Conservation (phyloP, 2,888 invertebrate species). For the Amphipyra tragopoginis region DNA sequence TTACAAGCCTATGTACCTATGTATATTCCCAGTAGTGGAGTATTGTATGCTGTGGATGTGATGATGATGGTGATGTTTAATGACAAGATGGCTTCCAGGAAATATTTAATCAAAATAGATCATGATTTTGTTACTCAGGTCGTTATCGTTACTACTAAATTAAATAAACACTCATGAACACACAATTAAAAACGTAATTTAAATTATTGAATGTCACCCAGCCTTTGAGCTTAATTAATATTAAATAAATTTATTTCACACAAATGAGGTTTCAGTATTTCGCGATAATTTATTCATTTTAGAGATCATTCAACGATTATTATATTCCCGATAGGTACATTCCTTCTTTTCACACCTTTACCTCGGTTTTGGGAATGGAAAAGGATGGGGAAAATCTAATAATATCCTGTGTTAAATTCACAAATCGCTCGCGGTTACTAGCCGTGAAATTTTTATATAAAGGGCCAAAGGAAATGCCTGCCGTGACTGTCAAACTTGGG, state of each 20-base stretch:
- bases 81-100: too few species aligned
- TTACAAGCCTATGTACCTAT: too few species aligned
- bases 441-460: constrained; percentile 63
- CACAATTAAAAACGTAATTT: constrained; percentile 18
- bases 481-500: constrained; percentile 50
- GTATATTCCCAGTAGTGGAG: too few species aligned
- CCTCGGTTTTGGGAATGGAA: constrained; percentile 10
- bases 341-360: constrained; percentile 13
- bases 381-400: constrained; percentile 46
- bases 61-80: too few species aligned
- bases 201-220: constrained; percentile 16
- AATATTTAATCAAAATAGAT: constrained; percentile 15
- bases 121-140: too few species aligned
- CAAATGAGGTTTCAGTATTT: constrained; percentile 23
- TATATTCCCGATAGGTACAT: constrained; percentile 1
- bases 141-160: too few species aligned
- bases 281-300: constrained; percentile 3
- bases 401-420: constrained; percentile 66
- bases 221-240: constrained; percentile 37
- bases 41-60: too few species aligned
- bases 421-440: constrained; percentile 60
- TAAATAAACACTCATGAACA: constrained; percentile 10
- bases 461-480: constrained; percentile 60
- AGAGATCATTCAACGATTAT: background rate
- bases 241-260: constrained; percentile 27